phyloP scores from a whole-genome alignment of 30 jellyfish, hydroid and myxozoan species.

The Aurelia coerulea region DNA sequence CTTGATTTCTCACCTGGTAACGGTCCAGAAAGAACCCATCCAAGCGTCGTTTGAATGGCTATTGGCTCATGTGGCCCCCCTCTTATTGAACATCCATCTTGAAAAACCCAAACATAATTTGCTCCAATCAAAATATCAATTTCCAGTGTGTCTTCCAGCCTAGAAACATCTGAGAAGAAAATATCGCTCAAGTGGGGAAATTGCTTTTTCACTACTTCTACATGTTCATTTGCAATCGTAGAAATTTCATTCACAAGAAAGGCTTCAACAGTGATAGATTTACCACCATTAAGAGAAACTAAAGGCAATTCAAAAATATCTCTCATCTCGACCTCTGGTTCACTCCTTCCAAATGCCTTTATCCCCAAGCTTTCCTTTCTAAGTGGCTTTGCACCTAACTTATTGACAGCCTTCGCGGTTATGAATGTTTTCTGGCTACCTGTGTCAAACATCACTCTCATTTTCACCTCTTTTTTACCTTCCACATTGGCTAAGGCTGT shows the following conservation, averaged over 20 bases:
- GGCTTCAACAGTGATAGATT: conserved; percentile 37
- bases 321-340: conserved; percentile 57
- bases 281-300: conserved; percentile 20
- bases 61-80: conserved; percentile 75
- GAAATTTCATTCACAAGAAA: conserved; percentile 60
- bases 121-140: conserved; percentile 26
- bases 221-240: conserved; percentile 45
- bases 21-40: conserved; percentile 38
- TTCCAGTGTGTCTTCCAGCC: conserved; percentile 34
- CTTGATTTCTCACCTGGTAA: conserved; percentile 15
- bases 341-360: conserved; percentile 60
- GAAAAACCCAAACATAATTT: conserved; percentile 40
- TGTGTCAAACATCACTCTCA: conserved; percentile 41
- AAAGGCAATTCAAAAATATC: conserved; percentile 40
- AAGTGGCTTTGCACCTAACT: conserved; percentile 47
- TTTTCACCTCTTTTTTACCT: conserved; percentile 14
- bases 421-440: conserved; percentile 72
- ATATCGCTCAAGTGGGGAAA: conserved; percentile 12
- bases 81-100: conserved; percentile 31
- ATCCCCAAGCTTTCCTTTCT: conserved; percentile 63
- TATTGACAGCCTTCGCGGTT: conserved; percentile 43
- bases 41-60: conserved; percentile 57
- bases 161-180: conserved; percentile 49
- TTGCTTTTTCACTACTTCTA: conserved; percentile 29
- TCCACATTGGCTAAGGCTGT: conserved; percentile 54